phyloP scores from a whole-genome alignment of 2,888 invertebrate genomes.

The Macrophya alboannulata region DNA sequence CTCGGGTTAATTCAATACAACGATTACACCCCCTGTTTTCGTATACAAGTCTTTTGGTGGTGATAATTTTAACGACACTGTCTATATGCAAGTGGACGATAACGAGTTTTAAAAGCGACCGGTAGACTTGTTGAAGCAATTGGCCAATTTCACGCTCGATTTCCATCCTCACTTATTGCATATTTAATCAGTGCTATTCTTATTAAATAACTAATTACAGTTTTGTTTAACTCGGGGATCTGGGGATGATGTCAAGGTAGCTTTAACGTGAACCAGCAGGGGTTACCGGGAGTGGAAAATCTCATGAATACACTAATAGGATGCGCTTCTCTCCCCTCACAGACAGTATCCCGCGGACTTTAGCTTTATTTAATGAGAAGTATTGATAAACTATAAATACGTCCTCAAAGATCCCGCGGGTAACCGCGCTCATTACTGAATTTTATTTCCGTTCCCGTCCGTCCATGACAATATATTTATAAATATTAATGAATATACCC shows the following conservation, averaged over 20 bases:
- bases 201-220: constrained; percentile 71
- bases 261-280: constrained; percentile 56
- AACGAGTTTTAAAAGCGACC: constrained; percentile 52
- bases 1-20: constrained; percentile 1
- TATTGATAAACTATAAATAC: constrained; percentile 63
- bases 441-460: constrained; percentile 26
- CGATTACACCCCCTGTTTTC: background rate
- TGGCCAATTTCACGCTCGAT: constrained; percentile 72
- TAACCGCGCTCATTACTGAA: constrained; percentile 45
- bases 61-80: constrained; percentile 35
- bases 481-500: constrained; percentile 37
- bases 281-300: constrained; percentile 57
- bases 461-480: background rate
- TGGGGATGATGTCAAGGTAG: constrained; percentile 61
- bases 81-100: constrained; percentile 53
- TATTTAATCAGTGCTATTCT: constrained; percentile 66
- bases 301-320: constrained; percentile 77
- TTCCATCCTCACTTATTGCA: constrained; percentile 65
- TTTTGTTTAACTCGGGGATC: constrained; percentile 68
- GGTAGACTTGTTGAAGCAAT: constrained; percentile 46
- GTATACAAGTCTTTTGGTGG: background rate
- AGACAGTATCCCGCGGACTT: constrained; percentile 50
- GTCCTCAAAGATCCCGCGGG: constrained; percentile 27
- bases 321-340: constrained; percentile 62
- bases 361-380: constrained; percentile 68